These are phyloP conservation scores for Parnassius orleans DNA, from an alignment of 2,888 invertebrate species.

Conservation along the genomic window DNA sequence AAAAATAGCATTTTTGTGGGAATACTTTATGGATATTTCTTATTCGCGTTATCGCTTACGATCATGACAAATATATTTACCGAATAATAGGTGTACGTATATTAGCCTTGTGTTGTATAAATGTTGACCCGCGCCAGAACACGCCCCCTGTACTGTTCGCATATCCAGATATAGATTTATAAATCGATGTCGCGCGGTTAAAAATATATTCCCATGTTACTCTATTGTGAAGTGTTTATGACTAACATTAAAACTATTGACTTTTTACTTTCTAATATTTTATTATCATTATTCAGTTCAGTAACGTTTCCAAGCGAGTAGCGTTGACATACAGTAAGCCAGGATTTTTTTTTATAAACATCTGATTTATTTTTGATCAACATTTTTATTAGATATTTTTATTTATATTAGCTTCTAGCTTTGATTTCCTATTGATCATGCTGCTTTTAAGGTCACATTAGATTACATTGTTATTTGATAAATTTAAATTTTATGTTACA, in stretches of 20 bases:
- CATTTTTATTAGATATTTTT: constrained; percentile 29
- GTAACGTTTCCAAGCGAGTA: too few species aligned
- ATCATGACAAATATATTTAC: constrained; percentile 24
- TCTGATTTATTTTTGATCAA: too few species aligned
- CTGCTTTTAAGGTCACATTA: constrained; percentile 34
- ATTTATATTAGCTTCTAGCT: constrained; percentile 39
- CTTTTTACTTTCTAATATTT: too few species aligned
- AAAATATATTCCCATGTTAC: constrained; percentile 4
- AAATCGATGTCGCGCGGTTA: constrained; percentile 1
- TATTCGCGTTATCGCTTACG: constrained; percentile 17
- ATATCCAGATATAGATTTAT: not conserved
- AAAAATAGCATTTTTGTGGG: constrained; percentile 12
- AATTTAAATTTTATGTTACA: constrained; percentile 62
- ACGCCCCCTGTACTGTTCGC: not conserved
- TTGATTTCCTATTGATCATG: constrained; percentile 37
- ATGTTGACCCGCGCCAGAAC: constrained; percentile 10
- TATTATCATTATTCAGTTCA: too few species aligned
- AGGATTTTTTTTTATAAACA: too few species aligned
- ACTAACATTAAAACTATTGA: not conserved
- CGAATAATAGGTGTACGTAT: constrained; percentile 15
- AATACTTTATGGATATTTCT: constrained; percentile 8
- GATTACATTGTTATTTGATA: constrained; percentile 57
- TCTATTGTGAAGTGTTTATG: constrained; percentile 16
- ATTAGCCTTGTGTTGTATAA: constrained; percentile 12
- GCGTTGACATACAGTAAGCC: too few species aligned